Base-by-base conservation (phyloP, 2,888 invertebrate genomes). In the Drosophila prolongata region DNA sequence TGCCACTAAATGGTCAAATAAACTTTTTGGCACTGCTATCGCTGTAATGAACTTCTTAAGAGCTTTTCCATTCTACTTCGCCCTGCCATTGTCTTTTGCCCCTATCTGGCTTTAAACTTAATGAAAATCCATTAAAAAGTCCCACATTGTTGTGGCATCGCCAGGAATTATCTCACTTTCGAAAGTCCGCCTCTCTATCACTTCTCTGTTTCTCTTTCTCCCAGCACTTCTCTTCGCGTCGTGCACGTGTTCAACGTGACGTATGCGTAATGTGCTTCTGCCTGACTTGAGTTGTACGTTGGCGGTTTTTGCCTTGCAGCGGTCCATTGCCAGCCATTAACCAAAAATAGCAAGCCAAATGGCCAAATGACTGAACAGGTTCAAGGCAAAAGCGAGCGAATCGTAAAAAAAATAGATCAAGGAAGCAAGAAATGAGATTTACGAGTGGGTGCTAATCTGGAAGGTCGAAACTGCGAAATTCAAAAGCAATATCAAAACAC, bases 81-180 rank as follows among this genome's bases (percentile, higher is more conserved):
- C 52, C 59, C 71, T 34, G 49, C 35, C 49, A 49, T 52, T 49
- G 37, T 9, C 43, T 37, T 34, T 13, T 14, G 16, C 24, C 38
- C 34, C 38, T 53, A 38, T 42, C 24, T 61, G 42, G 50, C 66
- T 77, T 64, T 75, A 60, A 77, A 70, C 69, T 87, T 86, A 85
- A 86, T 86, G 85, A 89, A 86, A 86, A 87, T 77, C 89, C 88
- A 86, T 86, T 86, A 89, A 89, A 86, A 86, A 80, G 76, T 89
- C 83, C 75, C 70, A 82, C 88, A 87, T 75, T 85, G 89, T 87
- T 78, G 75, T 62, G 53, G 60, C 55, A 55, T 66, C 34, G 69
- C 65, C 38, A n/a, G 56, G 35, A 68, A 66, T 66, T 66, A 66
- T 68, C 66, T 35, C 46, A 66, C 66, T 66, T 68, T 66, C 46